These are phyloP conservation scores for Cenopis cana DNA, from an alignment of 2,888 invertebrate genomes.

Conservation along the genomic window DNA sequence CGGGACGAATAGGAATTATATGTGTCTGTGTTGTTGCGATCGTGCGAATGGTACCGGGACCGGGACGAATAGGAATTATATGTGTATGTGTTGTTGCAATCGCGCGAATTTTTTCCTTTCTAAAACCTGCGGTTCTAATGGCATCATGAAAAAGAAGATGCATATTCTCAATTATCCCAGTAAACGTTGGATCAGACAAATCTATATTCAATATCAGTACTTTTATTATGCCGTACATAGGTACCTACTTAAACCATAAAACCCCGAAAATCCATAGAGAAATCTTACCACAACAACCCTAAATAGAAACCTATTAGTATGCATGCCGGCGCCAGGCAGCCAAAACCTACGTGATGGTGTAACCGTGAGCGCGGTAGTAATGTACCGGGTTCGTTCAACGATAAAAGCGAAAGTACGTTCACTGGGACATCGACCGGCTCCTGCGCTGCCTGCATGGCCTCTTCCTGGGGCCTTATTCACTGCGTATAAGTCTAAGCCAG, in stretches of 20 bases:
- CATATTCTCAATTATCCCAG: too few species aligned
- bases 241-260: constrained; percentile 41
- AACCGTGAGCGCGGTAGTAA: constrained; percentile 80
- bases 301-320: constrained; percentile 74
- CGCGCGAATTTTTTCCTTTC: too few species aligned
- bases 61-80: too few species aligned
- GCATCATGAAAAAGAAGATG: too few species aligned
- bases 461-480: constrained; percentile 32
- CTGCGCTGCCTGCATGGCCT: constrained; percentile 70
- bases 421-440: constrained; percentile 83
- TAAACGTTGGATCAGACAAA: not conserved
- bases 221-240: not conserved
- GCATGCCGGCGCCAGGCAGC: constrained; percentile 73
- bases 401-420: constrained; percentile 84
- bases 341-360: constrained; percentile 79
- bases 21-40: too few species aligned
- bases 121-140: too few species aligned
- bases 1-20: too few species aligned
- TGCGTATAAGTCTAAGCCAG: not conserved
- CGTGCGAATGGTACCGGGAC: too few species aligned
- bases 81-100: too few species aligned
- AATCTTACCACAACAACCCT: constrained; percentile 77
- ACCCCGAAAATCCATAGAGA: constrained; percentile 61
- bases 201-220: not conserved
- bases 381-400: constrained; percentile 83